Evolutionary conservation across 92 coral and sea anemone species (phyloP).

Genomic region (Bergia puertoricense): DNA sequence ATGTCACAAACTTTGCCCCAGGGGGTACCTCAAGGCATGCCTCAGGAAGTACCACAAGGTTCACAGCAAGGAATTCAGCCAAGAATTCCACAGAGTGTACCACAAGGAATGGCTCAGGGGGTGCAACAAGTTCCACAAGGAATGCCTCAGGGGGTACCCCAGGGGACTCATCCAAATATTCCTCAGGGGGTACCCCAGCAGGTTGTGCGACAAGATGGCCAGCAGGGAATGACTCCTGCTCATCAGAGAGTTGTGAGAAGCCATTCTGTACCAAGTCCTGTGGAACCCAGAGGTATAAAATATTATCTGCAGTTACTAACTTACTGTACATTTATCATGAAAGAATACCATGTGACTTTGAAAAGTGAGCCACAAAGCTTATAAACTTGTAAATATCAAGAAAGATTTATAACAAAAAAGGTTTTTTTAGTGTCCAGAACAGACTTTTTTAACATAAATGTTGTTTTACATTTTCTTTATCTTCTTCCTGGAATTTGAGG

Average conservation of each 20-base stretch:
- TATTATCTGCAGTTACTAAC: too few species aligned
- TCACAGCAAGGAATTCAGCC: neutral
- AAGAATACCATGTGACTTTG: too few species aligned
- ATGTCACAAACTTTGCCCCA: neutral
- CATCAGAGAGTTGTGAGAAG: slow-evolving; percentile 19
- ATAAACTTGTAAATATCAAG: too few species aligned
- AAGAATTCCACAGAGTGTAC: neutral
- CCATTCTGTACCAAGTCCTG: neutral
- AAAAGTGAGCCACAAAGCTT: too few species aligned
- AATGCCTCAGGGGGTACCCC: slow-evolving; percentile 3
- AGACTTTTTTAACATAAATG: too few species aligned
- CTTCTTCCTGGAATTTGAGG: too few species aligned
- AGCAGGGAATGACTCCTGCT: slow-evolving; percentile 16
- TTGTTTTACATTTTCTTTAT: too few species aligned
- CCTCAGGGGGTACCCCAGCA: slow-evolving; percentile 15
- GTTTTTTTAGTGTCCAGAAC: too few species aligned
- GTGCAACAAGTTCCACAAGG: slow-evolving; percentile 24
- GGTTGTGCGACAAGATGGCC: slow-evolving; percentile 11
- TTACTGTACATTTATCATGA: too few species aligned
- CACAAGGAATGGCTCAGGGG: neutral
- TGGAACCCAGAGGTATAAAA: slow-evolving; percentile 6
- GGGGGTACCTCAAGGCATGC: neutral
- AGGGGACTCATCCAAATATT: neutral
- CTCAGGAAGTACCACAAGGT: neutral
- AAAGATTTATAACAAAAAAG: too few species aligned